Evolutionary conservation across 2,797 vertebrate species (phyloP).

Genomic region (Eupleurogrammus muticus): DNA sequence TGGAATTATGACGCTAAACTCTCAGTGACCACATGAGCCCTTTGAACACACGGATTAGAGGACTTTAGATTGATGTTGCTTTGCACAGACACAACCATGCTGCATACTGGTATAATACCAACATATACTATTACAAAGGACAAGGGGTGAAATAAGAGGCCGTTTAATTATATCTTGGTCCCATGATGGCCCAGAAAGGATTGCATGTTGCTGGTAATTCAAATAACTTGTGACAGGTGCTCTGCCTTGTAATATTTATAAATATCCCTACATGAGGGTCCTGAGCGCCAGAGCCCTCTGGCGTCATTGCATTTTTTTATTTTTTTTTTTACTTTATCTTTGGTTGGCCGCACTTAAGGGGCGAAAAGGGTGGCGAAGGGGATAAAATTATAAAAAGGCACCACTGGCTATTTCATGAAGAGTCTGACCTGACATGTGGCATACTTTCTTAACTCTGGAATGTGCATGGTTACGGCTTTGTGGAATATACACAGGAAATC

Average conservation of each 20-base stretch:
- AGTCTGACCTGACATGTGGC: slow-evolving; percentile 62
- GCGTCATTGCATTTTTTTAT: slow-evolving; percentile 59
- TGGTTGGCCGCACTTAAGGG: slow-evolving; percentile 44
- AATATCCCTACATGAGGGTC: slow-evolving; percentile 77
- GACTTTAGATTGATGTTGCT: slow-evolving; percentile 30
- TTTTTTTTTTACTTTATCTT: slow-evolving; percentile 66
- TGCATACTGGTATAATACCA: slow-evolving; percentile 25
- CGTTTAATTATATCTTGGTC: slow-evolving; percentile 51
- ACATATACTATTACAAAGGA: slow-evolving; percentile 2
- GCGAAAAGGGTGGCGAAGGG: slow-evolving; percentile 34
- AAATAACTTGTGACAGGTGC: slow-evolving; percentile 76
- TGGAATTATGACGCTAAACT: slow-evolving; percentile 50
- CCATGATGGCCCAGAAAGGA: slow-evolving; percentile 64
- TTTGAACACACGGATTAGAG: slow-evolving; percentile 36
- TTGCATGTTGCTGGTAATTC: slow-evolving; percentile 63
- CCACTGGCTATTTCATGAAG: slow-evolving; percentile 52
- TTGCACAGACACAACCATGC: slow-evolving; percentile 11
- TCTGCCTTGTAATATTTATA: slow-evolving; percentile 82
- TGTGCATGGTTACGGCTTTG: slow-evolving; percentile 17
- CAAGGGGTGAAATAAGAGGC: slow-evolving; percentile 16
- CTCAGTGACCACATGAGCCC: slow-evolving; percentile 53
- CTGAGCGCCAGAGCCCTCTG: slow-evolving; percentile 59
- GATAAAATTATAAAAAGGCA: slow-evolving; percentile 44
- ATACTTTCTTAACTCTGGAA: slow-evolving; percentile 37
- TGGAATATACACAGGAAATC: background rate